These are phyloP conservation scores for Eidolon dupreanum DNA, from an alignment of 2,797 vertebrate species.

Conservation along the genomic window DNA sequence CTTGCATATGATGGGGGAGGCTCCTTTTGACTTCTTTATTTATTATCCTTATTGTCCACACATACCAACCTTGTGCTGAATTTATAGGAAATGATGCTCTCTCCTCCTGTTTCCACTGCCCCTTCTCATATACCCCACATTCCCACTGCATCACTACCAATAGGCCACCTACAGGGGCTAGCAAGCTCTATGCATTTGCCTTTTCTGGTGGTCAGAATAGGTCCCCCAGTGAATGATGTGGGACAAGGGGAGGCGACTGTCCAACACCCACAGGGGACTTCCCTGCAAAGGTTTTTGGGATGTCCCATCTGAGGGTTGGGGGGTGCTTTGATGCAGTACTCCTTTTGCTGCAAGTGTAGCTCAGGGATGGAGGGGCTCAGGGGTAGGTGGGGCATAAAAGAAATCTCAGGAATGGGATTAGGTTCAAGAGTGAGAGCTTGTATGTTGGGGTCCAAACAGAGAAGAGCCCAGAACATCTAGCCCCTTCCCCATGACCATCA, in stretches of 20 bases:
- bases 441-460: not conserved
- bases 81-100: not conserved
- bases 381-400: not conserved
- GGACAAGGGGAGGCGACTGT: not conserved
- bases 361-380: not conserved
- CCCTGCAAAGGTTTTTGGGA: not conserved
- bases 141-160: rapidly evolving
- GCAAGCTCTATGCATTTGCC: not conserved
- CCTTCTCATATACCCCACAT: not conserved
- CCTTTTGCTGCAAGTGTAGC: not conserved
- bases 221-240: not conserved
- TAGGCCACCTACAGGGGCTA: not conserved
- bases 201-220: not conserved
- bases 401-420: not conserved
- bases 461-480: not conserved
- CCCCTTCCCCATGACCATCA: rapidly evolving
- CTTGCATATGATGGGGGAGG: rapidly evolving
- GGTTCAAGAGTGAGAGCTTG: not conserved
- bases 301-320: not conserved
- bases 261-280: not conserved
- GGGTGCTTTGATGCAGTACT: too few species aligned
- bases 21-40: not conserved
- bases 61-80: not conserved
- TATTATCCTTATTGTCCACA: too few species aligned
- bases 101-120: not conserved